Percentiles rank a stretch among this genome's conserved stretches.
Conservation (phyloP, 2,797 vertebrate species). For the Spea hammondii region DNA sequence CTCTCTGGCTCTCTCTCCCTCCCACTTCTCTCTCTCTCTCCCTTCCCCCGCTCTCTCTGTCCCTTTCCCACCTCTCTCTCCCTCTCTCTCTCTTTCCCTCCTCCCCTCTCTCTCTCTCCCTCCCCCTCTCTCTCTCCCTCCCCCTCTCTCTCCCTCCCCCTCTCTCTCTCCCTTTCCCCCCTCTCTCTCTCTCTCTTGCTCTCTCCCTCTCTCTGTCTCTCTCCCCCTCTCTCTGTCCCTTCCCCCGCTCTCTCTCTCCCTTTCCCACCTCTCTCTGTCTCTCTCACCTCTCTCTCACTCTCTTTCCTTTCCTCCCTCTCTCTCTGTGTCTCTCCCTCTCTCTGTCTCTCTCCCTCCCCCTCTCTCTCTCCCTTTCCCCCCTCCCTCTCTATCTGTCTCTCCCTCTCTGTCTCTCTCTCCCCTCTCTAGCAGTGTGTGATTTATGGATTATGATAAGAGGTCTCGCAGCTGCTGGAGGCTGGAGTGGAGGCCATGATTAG, state of each 20-base stretch:
- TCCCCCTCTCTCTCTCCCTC: neutral
- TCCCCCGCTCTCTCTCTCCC: neutral
- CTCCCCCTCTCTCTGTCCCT: neutral
- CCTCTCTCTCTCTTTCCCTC: neutral
- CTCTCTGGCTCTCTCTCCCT: neutral
- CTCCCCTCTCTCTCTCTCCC: neutral
- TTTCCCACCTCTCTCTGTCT: neutral
- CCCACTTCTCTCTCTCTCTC: neutral
- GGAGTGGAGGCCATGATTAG: conserved; percentile 27
- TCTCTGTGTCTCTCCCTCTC: neutral
- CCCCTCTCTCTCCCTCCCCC: neutral
- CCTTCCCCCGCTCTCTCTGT: neutral
- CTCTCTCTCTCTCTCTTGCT: no score
- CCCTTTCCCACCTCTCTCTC: no score
- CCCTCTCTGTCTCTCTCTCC: neutral
- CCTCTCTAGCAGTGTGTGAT: conserved; percentile 16
- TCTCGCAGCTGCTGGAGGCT: conserved; percentile 15
- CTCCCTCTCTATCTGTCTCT: neutral
- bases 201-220: neutral
- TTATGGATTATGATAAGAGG: conserved; percentile 33
- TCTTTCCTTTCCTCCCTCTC: neutral
- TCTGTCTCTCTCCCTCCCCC: neutral
- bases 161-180: neutral
- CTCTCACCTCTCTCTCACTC: neutral
- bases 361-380: neutral